Evolutionary conservation across 2,888 invertebrate species (phyloP).

Genomic region (Mimachlamys varia): DNA sequence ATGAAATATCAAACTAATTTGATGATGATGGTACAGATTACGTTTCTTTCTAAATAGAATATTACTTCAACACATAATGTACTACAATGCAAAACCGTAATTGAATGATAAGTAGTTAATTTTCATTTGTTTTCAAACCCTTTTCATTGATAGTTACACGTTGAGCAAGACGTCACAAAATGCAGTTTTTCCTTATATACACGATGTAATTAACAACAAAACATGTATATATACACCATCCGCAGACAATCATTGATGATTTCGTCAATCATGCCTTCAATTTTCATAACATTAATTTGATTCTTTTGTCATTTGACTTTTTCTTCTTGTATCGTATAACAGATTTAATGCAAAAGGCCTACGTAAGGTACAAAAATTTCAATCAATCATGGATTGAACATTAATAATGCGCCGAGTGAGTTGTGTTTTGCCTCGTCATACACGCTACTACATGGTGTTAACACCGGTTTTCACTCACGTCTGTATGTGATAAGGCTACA

Average conservation of each 20-base stretch:
- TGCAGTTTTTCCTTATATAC: background rate
- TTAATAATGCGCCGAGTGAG: background rate
- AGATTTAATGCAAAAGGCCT: background rate
- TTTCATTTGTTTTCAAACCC: no score
- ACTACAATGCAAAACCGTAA: no score
- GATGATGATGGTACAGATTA: no score
- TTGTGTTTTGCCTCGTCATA: background rate
- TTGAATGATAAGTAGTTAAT: no score
- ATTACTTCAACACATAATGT: no score
- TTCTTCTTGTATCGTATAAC: background rate
- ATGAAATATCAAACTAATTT: no score
- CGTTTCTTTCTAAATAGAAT: no score
- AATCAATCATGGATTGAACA: background rate
- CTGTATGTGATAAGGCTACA: background rate
- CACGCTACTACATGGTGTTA: background rate
- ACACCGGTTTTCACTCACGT: conserved; percentile 18
- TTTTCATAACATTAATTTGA: background rate
- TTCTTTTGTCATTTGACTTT: background rate
- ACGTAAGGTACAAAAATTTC: background rate
- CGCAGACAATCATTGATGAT: background rate
- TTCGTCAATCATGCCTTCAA: background rate
- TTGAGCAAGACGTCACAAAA: background rate
- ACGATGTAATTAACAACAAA: background rate
- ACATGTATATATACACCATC: conserved; percentile 7
- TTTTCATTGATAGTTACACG: background rate